These are phyloP conservation scores for Acanthiza pusilla DNA, from an alignment of 2,797 vertebrate genomes.

Conservation along the genomic window DNA sequence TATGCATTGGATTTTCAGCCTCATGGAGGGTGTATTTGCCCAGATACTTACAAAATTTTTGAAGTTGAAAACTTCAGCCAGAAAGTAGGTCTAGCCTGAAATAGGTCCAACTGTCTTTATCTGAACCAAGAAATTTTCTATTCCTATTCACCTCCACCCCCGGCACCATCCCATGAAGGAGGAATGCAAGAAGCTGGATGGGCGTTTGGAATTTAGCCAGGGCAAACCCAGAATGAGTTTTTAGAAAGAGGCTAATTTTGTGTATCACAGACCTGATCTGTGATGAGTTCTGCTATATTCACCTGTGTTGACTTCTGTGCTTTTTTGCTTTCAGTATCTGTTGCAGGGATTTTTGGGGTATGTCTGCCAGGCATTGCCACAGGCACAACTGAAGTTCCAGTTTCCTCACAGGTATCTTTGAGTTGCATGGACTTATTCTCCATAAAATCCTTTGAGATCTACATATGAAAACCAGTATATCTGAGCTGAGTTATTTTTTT, in stretches of 20 bases:
- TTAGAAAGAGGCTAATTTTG: neutral
- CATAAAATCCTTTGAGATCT: neutral
- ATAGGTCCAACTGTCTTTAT: neutral
- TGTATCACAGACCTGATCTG: neutral
- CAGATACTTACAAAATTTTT: neutral
- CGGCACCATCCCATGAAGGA: neutral
- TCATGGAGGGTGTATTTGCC: neutral
- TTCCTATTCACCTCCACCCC: neutral
- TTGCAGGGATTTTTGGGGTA: neutral
- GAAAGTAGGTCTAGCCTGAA: neutral
- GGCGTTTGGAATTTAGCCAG: neutral
- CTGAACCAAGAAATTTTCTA: neutral
- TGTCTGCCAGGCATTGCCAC: neutral
- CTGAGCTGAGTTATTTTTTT: neutral
- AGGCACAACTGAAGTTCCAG: neutral
- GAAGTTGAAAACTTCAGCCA: neutral
- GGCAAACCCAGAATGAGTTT: accelerated
- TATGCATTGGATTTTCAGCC: neutral
- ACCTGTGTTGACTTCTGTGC: neutral
- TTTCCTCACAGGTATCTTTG: neutral
- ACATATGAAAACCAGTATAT: neutral
- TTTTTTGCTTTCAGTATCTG: neutral
- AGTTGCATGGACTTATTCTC: neutral
- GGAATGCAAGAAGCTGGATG: neutral
- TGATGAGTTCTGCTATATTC: neutral